A percentile compares a stretch with the other conserved stretches of the same genome.
Evolutionary conservation across 2,888 invertebrate species (phyloP).

Genomic region (Dynastes grantii): DNA sequence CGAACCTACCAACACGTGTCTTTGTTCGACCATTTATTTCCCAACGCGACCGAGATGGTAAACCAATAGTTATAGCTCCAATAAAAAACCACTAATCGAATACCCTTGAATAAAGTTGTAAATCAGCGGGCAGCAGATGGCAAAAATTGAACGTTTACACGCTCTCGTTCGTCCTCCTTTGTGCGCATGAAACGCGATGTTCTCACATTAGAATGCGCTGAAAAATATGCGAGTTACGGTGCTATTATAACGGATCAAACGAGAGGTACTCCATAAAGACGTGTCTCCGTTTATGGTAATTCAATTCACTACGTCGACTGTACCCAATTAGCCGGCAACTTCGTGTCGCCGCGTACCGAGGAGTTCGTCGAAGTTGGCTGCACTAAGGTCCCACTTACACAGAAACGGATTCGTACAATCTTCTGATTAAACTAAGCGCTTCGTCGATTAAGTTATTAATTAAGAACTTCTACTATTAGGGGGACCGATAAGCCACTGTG

Average conservation of each 20-base stretch:
- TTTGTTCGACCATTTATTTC: background rate
- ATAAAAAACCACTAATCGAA: conserved; percentile 28
- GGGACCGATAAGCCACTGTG: background rate
- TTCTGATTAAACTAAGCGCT: background rate
- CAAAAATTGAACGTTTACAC: conserved; percentile 6
- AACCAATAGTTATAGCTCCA: conserved; percentile 3
- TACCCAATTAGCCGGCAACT: conserved; percentile 40
- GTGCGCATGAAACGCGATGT: conserved; percentile 18
- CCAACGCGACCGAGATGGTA: background rate
- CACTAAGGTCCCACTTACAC: background rate
- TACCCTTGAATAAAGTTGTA: conserved; percentile 42
- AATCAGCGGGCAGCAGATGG: conserved; percentile 33
- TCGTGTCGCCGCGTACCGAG: background rate
- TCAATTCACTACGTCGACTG: conserved; percentile 28
- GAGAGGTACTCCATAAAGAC: conserved; percentile 36
- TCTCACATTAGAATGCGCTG: conserved; percentile 39
- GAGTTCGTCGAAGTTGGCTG: background rate
- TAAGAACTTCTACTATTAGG: background rate
- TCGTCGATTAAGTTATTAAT: conserved; percentile 6
- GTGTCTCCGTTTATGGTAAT: conserved; percentile 46
- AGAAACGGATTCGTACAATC: background rate
- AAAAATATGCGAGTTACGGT: conserved; percentile 45
- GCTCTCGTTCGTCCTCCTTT: conserved; percentile 26
- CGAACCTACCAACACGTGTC: background rate
- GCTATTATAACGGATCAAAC: conserved; percentile 43